Base-by-base conservation (phyloP, 2,888 invertebrate species). In the Oegoconia quadripuncta region DNA sequence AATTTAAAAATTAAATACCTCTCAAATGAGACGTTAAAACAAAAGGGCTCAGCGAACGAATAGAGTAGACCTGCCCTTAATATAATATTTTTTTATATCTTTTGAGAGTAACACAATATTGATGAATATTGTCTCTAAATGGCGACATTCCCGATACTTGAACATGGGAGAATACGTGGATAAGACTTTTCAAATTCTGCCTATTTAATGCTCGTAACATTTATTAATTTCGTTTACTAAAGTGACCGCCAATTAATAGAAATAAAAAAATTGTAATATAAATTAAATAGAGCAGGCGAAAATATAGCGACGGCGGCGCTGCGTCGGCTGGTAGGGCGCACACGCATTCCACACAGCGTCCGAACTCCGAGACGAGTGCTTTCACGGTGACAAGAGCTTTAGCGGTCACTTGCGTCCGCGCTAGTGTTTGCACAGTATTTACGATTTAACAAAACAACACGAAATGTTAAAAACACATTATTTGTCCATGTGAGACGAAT, bases 401-500 rank as follows among this genome's bases (percentile, higher is more conserved):
- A 68, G 68, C 71, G 64, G 68, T 63, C 67, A 57, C 64, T 53
- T 54, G 52, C n/a, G n/a, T 39, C 48, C 52, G 55, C 59, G 57
- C 64, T 64, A 67, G 69, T 84, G 74, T 86, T 86, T 86, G 79
- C 68, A 66, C 80, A 82, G 82, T 80, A 78, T 87, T 86, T 87
- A 87, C 84, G 86, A 86, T 86, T 80, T 80, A 82, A 86, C 87
- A 84, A 87, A 87, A 87, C 87, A 86, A 84, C 82, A 80, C 74
- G 83, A 83, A 82, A 86, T 82, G 86, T 87, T 86, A 83, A 87
- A 86, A 86, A 86, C 87, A 86, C 83, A 84, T 84, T 84, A 84
- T 84, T 84, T 84, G 86, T 75, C 74, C 75, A 66, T 74, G 69
- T 86, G 87, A 75, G 86, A 87, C 87, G 82, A 87, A 87, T 86